These are phyloP conservation scores for Virgularia gustaviana DNA, from an alignment of 92 coral and sea anemone genomes.

Conservation along the genomic window DNA sequence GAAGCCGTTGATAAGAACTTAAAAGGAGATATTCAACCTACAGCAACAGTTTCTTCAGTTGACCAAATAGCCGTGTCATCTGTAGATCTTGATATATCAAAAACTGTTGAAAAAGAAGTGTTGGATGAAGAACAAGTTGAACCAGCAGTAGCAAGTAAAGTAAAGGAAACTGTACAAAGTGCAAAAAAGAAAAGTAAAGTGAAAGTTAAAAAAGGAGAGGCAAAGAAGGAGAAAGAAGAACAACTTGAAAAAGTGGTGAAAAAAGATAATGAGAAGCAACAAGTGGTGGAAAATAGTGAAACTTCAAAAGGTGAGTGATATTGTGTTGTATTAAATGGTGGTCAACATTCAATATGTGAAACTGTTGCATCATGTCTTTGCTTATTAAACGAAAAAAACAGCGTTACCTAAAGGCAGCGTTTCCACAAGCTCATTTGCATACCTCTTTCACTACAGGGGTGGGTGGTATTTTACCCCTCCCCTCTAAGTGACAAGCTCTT, in stretches of 20 bases:
- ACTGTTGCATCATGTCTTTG: too few relatives aligned
- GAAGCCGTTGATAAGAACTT: too few relatives aligned
- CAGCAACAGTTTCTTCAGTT: conserved; percentile 76
- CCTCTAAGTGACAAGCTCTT: too few relatives aligned
- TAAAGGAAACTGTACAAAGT: conserved; percentile 6
- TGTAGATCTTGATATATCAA: conserved; percentile 84
- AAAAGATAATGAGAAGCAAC: neutral
- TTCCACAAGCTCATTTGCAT: too few relatives aligned
- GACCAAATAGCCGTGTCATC: conserved; percentile 84
- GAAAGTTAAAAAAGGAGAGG: neutral
- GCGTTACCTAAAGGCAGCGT: too few relatives aligned
- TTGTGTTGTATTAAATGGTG: too few relatives aligned
- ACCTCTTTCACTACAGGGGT: too few relatives aligned
- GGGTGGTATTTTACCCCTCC: too few relatives aligned
- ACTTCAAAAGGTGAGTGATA: conserved; percentile 7
- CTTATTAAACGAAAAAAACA: too few relatives aligned
- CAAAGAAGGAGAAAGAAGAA: neutral
- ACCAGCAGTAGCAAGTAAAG: conserved; percentile 1
- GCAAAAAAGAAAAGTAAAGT: neutral
- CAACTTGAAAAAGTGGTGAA: neutral
- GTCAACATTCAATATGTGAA: too few relatives aligned
- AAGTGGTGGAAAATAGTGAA: conserved; percentile 21
- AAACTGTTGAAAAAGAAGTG: conserved; percentile 71
- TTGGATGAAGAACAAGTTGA: conserved; percentile 17
- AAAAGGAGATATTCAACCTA: too few relatives aligned